These are phyloP conservation scores for Dichetophora obliterata DNA, from an alignment of 2,888 invertebrate genomes.

Conservation along the genomic window DNA sequence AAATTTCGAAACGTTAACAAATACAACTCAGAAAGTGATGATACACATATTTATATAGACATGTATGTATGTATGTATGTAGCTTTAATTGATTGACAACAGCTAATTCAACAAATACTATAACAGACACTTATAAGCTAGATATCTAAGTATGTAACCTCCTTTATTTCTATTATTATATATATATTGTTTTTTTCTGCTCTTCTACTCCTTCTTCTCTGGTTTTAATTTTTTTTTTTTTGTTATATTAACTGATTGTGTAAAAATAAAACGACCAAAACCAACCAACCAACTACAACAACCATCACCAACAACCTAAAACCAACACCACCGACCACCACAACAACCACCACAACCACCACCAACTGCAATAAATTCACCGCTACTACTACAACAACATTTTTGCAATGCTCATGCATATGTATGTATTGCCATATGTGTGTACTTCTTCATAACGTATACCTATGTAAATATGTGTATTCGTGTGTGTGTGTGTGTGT, in stretches of 20 bases:
- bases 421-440: background rate
- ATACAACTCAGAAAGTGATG: background rate
- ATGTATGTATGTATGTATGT: background rate
- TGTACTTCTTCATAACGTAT: background rate
- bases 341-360: background rate
- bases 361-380: background rate
- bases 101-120: background rate
- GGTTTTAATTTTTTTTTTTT: background rate
- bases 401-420: background rate
- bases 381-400: background rate
- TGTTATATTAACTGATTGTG: background rate
- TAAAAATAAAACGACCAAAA: background rate
- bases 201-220: conserved; percentile 27
- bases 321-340: background rate
- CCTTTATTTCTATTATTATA: conserved; percentile 9
- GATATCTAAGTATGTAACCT: background rate
- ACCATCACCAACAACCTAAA: background rate
- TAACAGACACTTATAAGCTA: background rate
- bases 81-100: background rate
- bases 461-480: conserved; percentile 13
- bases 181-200: conserved; percentile 3
- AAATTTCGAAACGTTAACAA: background rate
- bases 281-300: background rate
- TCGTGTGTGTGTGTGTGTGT: conserved; percentile 10
- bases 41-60: background rate